Evolutionary conservation across 1,140 invertebrate genomes (phyloP), one percentile per base, ranked within the genome.

Genomic region (Cyphomyrmex costatus): DNA sequence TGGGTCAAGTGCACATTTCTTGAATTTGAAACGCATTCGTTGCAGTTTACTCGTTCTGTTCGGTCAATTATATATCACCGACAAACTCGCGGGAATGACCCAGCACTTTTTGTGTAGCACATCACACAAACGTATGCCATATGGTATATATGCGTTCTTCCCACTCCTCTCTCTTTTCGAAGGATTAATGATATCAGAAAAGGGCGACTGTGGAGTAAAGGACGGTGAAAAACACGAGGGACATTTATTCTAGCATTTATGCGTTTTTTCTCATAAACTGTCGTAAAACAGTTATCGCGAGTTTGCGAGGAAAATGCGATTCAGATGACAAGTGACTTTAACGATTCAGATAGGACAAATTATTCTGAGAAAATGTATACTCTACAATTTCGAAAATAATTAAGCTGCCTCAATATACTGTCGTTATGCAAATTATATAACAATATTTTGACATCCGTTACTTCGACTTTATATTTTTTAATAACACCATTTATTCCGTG

Each of bases 51-150:
- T 70, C 51, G 7, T 56, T 42, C 79, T 60, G 49, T 30, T 83
- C 68, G 53, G n/a, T 74, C 79, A 74, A 74, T 61, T 73, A 42
- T 42, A 42, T 42, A 83, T 83, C 27, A 73, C 14, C 53, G 79
- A 73, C 66, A 46, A 73, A 30, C 63, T 80, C 30, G 19, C 68
- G 68, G 24, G 68, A 83, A 83, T 74, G 79, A 83, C 27, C 70
- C 27, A 33, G 53, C 68, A 49, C 27, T 74, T 73, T 83, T 83
- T 74, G 19, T 74, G 19, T 60, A 70, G 16, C 51, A 73, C 53
- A 30, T 82, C 36, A 73, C 61, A 80, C 21, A 74, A 83, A 61
- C 68, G 79, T 83, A 83, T 83, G 56, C 79, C 79, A 83, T 83
- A 83, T 83, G 79, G 79, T 53, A 83, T 61, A 83, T 61, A 49